phyloP scores from a whole-genome alignment of 1,140 invertebrate genomes.

The Radopholus similis region DNA sequence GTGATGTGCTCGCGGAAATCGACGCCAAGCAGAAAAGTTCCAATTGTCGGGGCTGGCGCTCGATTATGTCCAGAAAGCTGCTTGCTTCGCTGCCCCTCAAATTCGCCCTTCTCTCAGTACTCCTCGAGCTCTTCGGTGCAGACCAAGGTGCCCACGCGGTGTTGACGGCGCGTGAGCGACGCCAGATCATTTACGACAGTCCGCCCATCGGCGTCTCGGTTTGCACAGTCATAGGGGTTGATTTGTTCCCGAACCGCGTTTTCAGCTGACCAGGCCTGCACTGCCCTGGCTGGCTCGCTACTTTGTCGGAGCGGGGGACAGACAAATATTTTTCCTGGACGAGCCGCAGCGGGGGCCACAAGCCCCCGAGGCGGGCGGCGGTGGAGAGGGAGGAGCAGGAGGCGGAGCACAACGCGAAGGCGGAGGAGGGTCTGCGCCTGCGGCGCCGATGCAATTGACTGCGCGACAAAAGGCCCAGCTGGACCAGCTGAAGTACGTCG shows the following conservation, averaged over 20 bases:
- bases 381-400: constrained; percentile 1
- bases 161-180: too few relatives aligned
- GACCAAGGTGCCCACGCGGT: too few relatives aligned
- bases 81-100: too few relatives aligned
- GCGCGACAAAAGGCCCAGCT: constrained; percentile 1
- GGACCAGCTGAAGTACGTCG: constrained; percentile 7
- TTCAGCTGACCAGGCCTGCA: constrained; percentile 38
- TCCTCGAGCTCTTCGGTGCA: too few relatives aligned
- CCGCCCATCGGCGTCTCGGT: constrained; percentile 41
- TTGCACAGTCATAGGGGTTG: not conserved
- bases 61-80: too few relatives aligned
- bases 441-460: not conserved
- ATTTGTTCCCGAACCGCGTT: constrained; percentile 16
- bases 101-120: too few relatives aligned
- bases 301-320: constrained; percentile 41
- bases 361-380: not conserved
- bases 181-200: constrained; percentile 46
- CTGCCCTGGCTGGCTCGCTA: constrained; percentile 39
- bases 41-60: too few relatives aligned
- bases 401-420: not conserved
- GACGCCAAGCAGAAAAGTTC: too few relatives aligned
- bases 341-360: constrained; percentile 35
- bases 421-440: not conserved
- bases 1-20: too few relatives aligned
- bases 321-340: constrained; percentile 27